Base-by-base conservation (phyloP, 2,888 invertebrate species). In the Eupithecia subfuscata region DNA sequence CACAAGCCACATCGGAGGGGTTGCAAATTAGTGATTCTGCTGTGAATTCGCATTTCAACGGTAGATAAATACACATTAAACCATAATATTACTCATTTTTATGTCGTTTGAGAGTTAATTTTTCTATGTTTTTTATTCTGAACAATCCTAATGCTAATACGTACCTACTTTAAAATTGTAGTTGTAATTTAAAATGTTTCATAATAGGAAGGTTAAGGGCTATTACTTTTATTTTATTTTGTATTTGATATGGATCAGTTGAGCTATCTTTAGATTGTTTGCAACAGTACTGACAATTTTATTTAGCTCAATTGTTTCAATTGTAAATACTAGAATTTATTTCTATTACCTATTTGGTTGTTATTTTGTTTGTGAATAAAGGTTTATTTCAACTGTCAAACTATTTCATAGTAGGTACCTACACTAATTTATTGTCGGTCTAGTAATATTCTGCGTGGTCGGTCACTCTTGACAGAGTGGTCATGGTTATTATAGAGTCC, bases 21-120 rank as follows among this genome's bases (percentile, higher is more conserved):
- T 87, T 89, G 88, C 88, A 91, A 93, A 93, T 94, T 93, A 93
- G 87, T 89, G 90, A 91, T 89, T 89, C 86, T 87, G 87, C 82
- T 84, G 80, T 84, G 84, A 85, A 84, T 88, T 79, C 87, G 84
- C 89, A 86, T 90, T 92, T 92, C 90, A 90, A 93, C 90, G 90
- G 88, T 86, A 91, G 84, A 91, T 93, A 93, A 91, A 93, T 91
- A 91, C 86, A 89, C 87, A 78, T 82, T 90, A 91, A 90, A 90
- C 85, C 84, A 85, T 89, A 86, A 89, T 86, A 85, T 81, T 89
- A 69, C 70, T 76, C 25, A 25, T 60, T 60, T 25, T 5, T 60
- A 60, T 25, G 5, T 60, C 12, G 60, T 60, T 60, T 22, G 22
- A 22, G 22, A 52, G 56, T 56, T 4, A 40, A 40, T 40, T 40